Evolutionary conservation across 2,113 vertebrate genomes (phyloP), one percentile per base, ranked within the genome.

Genomic region (Caranx melampygus): DNA sequence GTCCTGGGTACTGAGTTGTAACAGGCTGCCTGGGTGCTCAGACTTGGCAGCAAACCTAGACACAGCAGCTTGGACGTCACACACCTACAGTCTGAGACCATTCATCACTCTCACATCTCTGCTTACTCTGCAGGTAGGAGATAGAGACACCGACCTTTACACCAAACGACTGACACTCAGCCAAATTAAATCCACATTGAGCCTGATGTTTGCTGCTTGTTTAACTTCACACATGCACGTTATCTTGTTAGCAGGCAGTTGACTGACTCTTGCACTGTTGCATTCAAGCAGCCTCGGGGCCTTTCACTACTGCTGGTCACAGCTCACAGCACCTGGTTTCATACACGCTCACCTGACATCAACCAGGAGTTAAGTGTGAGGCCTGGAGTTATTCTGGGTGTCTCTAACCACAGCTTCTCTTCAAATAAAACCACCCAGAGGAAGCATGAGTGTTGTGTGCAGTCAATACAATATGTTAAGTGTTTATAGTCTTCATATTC

Each of bases 41-140:
- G 75, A 77, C 63, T 85, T 90, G 79, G 87, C 85, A 78, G 64
- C 55, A 14, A 60, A 85, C 61, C 63, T 65, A 88, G 78, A 87
- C 75, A 34, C 52, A 55, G 64, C 49, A 68, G 55, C 44, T 69
- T 54, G 49, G 51, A 79, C 18, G 42, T 61, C 78, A 86, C 81
- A 81, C 68, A 67, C 86, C 60, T 66, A 58, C 44, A 63, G 70
- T 45, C 35, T n/a, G 44, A 81, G 72, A 64, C 73, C 79, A 72
- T 87, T 90, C 59, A 88, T 81, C 66, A 80, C 69, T 69, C 47
- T 59, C 33, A 57, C 26, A 31, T 57, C 54, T 57, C 12, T 44
- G 81, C 71, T 77, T 69, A 72, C 69, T 8, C 75, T 55, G 64
- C 72, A 70, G 49, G 71, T 55, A 67, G 63, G 57, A 57, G 45